A percentile compares a stretch with the other conserved stretches of the same genome.
Evolutionary conservation across 2,888 invertebrate genomes (phyloP).

Genomic region (Brachynemurus nebulosus): DNA sequence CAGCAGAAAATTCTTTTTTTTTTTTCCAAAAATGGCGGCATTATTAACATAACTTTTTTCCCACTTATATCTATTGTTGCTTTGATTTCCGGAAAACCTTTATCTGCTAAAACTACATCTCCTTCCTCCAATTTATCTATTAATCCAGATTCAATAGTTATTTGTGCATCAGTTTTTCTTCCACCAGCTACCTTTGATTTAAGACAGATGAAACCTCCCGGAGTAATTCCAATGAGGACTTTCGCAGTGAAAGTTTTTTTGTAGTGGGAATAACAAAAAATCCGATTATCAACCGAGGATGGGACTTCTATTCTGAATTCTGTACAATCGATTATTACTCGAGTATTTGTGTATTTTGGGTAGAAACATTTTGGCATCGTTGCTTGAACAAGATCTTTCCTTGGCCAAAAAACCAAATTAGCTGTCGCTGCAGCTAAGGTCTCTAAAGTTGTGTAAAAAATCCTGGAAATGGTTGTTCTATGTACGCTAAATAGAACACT

Average conservation of each 20-base stretch:
- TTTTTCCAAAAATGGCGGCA: constrained; percentile 12
- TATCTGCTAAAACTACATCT: constrained; percentile 12
- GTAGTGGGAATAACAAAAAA: constrained; percentile 10
- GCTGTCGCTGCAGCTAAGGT: constrained; percentile 9
- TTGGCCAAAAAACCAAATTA: constrained; percentile 13
- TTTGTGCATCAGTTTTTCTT: constrained; percentile 13
- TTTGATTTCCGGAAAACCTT: constrained; percentile 12
- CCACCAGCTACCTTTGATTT: constrained; percentile 14
- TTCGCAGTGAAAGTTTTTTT: constrained; percentile 15
- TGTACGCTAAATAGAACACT: constrained; percentile 15
- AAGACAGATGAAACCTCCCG: constrained; percentile 14
- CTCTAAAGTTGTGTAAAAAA: constrained; percentile 13
- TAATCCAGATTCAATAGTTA: constrained; percentile 13
- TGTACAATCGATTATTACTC: constrained; percentile 12
- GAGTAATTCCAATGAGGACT: constrained; percentile 17
- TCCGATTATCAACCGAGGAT: constrained; percentile 7
- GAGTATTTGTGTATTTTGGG: constrained; percentile 7
- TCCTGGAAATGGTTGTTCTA: constrained; percentile 15
- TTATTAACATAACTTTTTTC: constrained; percentile 9
- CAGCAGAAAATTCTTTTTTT: constrained; percentile 6
- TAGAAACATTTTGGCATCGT: constrained; percentile 10
- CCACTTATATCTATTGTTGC: constrained; percentile 9
- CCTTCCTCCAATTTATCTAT: constrained; percentile 10
- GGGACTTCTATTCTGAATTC: constrained; percentile 11
- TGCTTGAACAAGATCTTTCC: constrained; percentile 4